Conservation (phyloP, 2,113 vertebrate species). For the Ariopsis seemanni region DNA sequence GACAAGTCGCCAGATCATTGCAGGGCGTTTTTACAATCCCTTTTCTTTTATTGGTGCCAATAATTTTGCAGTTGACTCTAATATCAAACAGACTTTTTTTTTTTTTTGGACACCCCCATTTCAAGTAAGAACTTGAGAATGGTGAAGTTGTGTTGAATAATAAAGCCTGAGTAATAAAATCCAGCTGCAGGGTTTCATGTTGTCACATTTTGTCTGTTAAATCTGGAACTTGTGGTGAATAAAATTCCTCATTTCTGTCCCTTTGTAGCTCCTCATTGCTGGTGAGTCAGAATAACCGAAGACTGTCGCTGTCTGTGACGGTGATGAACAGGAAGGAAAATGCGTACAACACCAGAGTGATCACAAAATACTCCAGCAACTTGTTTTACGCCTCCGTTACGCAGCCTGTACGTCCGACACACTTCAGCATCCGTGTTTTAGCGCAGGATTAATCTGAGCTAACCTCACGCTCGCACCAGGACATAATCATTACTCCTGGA, state of each 20-base stretch:
- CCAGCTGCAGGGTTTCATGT: not conserved
- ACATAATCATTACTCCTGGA: not conserved
- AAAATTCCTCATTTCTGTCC: conserved; percentile 48
- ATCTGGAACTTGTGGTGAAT: not conserved
- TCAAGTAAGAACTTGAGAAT: not conserved
- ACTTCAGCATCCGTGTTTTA: not conserved
- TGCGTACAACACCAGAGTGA: conserved; percentile 79
- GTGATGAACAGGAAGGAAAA: conserved; percentile 80
- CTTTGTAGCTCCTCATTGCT: conserved; percentile 71
- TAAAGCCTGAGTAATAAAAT: not conserved
- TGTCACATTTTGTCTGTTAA: not conserved
- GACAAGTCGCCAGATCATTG: too few relatives aligned
- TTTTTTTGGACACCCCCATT: not conserved
- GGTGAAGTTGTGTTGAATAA: not conserved
- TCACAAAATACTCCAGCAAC: conserved; percentile 77
- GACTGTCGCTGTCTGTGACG: conserved; percentile 71
- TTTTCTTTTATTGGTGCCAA: not conserved
- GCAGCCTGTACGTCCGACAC: conserved; percentile 64
- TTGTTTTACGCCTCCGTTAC: conserved; percentile 79
- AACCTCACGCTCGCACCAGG: not conserved
- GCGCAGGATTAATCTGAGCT: not conserved
- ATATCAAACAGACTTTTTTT: not conserved
- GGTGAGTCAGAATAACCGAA: conserved; percentile 78
- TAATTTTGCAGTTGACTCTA: not conserved
- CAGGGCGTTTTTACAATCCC: not conserved